These are phyloP conservation scores for Zosterops borbonicus DNA, from an alignment of 2,113 vertebrate species.

Conservation along the genomic window DNA sequence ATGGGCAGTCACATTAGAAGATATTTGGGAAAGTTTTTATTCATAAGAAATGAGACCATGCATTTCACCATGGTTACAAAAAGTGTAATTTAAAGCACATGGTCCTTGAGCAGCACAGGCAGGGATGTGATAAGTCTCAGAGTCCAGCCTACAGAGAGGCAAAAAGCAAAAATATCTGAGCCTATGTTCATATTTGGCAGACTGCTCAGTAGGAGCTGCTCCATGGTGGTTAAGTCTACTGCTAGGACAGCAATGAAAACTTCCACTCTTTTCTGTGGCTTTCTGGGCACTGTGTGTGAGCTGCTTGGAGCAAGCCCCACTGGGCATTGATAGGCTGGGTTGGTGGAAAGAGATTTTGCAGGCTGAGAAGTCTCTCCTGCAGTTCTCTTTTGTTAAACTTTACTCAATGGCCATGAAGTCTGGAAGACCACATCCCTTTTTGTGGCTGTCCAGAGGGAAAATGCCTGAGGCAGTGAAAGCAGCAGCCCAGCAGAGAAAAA, in stretches of 20 bases:
- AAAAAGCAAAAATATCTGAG: background rate
- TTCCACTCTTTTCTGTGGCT: background rate
- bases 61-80: conserved; percentile 31
- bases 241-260: background rate
- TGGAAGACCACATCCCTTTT: background rate
- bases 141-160: background rate
- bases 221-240: background rate
- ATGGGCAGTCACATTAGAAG: background rate
- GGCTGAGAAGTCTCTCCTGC: background rate
- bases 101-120: background rate
- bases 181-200: background rate
- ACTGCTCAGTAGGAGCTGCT: background rate
- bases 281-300: background rate
- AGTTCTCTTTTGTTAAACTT: background rate
- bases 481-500: conserved; percentile 22
- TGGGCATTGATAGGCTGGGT: background rate
- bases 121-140: background rate
- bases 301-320: background rate
- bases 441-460: background rate
- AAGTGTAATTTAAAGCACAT: background rate
- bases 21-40: conserved; percentile 3
- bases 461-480: background rate
- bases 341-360: background rate
- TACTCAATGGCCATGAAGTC: background rate
- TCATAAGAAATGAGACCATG: background rate